A percentile compares a stretch with the other conserved stretches of the same genome.
phyloP scores from a whole-genome alignment of 2,888 invertebrate species.

The Phyllotreta cruciferae region DNA sequence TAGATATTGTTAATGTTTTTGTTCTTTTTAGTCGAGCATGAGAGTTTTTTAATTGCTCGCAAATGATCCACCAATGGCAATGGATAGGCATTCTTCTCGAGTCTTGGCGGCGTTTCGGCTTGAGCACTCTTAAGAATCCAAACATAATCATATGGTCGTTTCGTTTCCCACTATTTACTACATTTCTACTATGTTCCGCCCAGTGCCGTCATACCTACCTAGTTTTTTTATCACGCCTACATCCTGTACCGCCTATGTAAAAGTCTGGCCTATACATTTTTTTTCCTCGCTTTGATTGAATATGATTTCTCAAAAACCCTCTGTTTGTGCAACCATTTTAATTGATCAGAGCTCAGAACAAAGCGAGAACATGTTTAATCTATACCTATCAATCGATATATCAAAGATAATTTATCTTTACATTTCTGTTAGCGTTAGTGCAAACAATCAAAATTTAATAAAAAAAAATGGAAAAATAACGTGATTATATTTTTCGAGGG shows the following conservation, averaged over 20 bases:
- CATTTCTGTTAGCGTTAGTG: constrained; percentile 3
- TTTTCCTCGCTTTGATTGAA: constrained; percentile 13
- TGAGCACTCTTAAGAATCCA: constrained; percentile 10
- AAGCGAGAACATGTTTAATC: too few relatives aligned
- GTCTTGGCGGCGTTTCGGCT: neutral
- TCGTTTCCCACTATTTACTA: constrained; percentile 23
- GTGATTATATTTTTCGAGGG: constrained; percentile 14
- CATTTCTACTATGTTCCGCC: constrained; percentile 29
- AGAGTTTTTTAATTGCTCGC: too few relatives aligned
- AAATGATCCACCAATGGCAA: too few relatives aligned
- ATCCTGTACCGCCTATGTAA: constrained; percentile 32
- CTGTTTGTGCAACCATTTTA: neutral
- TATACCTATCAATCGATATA: too few relatives aligned
- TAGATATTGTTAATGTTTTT: too few relatives aligned
- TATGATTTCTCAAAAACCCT: neutral
- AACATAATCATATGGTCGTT: constrained; percentile 13
- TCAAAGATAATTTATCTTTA: too few relatives aligned
- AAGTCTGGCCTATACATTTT: constrained; percentile 21
- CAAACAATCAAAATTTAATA: too few relatives aligned
- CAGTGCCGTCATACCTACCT: constrained; percentile 28
- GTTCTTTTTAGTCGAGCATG: too few relatives aligned
- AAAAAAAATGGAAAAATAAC: too few relatives aligned
- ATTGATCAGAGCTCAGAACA: too few relatives aligned
- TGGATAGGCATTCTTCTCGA: too few relatives aligned
- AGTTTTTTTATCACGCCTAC: constrained; percentile 33